A percentile compares a stretch with the other conserved stretches of the same genome.
Conservation (phyloP, 2,797 vertebrate species). For the Semotilus atromaculatus region DNA sequence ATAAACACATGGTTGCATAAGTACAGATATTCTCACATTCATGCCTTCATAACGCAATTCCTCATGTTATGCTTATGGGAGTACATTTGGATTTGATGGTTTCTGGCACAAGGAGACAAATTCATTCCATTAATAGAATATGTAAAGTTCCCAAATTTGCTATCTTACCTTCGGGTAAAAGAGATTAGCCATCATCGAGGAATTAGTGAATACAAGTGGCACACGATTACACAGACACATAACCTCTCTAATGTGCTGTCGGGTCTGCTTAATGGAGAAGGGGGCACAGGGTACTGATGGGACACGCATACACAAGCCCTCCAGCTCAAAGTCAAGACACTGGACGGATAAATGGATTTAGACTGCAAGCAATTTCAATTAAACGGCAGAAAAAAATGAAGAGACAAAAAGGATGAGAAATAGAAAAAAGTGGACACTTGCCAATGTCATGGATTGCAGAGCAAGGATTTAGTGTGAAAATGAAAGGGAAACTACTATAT, state of each 20-base stretch:
- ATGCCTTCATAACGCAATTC: neutral
- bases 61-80: neutral
- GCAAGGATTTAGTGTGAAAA: slow-evolving; percentile 16
- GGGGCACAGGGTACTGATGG: slow-evolving; percentile 63
- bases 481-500: slow-evolving; percentile 24
- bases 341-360: slow-evolving; percentile 75
- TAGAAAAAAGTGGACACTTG: slow-evolving; percentile 62
- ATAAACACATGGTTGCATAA: slow-evolving; percentile 1
- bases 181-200: slow-evolving; percentile 72
- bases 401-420: slow-evolving; percentile 59
- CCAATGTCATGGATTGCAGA: slow-evolving; percentile 42
- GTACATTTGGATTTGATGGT: slow-evolving; percentile 70
- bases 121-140: slow-evolving; percentile 76
- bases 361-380: slow-evolving; percentile 73
- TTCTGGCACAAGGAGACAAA: slow-evolving; percentile 74
- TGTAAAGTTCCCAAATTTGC: slow-evolving; percentile 72
- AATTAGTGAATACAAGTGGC: slow-evolving; percentile 77
- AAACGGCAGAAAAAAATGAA: slow-evolving; percentile 56
- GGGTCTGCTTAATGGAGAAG: slow-evolving; percentile 72
- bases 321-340: slow-evolving; percentile 59
- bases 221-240: slow-evolving; percentile 69
- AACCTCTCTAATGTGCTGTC: slow-evolving; percentile 73
- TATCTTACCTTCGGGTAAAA: slow-evolving; percentile 71
- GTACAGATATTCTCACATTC: slow-evolving; percentile 68
- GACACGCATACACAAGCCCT: slow-evolving; percentile 51